Percentiles rank a stretch among this genome's conserved stretches.
phyloP scores from a whole-genome alignment of 2,888 invertebrate genomes.

The Heteropelma amictum region DNA sequence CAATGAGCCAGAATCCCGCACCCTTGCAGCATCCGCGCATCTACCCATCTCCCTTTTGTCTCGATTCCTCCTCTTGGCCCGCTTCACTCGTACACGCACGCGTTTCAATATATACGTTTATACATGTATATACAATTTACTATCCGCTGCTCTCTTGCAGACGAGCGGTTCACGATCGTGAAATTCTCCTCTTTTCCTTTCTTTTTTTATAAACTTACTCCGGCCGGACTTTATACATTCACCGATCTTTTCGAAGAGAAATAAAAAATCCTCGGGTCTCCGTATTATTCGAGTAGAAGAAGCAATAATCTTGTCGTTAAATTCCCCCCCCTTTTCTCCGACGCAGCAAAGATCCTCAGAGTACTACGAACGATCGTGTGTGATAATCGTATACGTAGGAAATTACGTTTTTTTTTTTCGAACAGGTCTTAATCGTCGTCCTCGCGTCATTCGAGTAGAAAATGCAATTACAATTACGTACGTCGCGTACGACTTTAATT shows the following conservation, averaged over 20 bases:
- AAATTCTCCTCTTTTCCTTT: too few species aligned
- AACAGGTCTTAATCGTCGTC: too few species aligned
- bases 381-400: too few species aligned
- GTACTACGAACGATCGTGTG: too few species aligned
- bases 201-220: background rate
- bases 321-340: background rate
- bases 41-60: conserved; percentile 54
- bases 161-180: conserved; percentile 22
- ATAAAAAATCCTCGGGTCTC: too few species aligned
- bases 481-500: too few species aligned
- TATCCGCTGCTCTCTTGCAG: conserved; percentile 8
- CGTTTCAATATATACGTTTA: background rate
- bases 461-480: too few species aligned
- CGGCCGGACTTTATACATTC: background rate
- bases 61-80: conserved; percentile 28
- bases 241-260: background rate
- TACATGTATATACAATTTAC: background rate
- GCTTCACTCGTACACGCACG: background rate
- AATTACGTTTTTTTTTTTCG: too few species aligned
- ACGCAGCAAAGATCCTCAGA: background rate
- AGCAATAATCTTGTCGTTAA: background rate
- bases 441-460: too few species aligned
- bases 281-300: background rate
- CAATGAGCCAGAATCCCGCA: conserved; percentile 76
- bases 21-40: conserved; percentile 52